These are phyloP conservation scores for Brachymystax lenok DNA, from an alignment of 2,797 vertebrate species.

Conservation along the genomic window DNA sequence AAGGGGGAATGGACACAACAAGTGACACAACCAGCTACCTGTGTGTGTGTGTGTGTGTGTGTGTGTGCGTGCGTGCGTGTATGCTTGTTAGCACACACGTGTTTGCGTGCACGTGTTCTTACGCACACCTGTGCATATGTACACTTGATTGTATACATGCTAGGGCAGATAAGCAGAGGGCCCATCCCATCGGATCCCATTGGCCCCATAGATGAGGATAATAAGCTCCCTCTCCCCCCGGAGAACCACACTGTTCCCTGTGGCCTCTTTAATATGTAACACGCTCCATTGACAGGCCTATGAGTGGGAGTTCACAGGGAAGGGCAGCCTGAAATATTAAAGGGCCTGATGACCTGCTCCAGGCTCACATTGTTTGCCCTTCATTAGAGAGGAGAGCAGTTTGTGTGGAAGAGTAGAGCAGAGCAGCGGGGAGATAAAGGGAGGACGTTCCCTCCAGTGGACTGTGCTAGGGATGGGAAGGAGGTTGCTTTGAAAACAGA, in stretches of 20 bases:
- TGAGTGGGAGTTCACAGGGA: slow-evolving; percentile 20
- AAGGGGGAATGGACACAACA: not conserved
- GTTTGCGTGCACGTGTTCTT: not conserved
- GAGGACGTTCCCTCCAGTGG: not conserved
- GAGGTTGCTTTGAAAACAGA: slow-evolving; percentile 2
- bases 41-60: not conserved
- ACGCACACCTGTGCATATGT: not conserved
- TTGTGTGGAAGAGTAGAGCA: slow-evolving; percentile 24
- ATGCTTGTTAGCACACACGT: not conserved
- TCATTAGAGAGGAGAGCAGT: slow-evolving; percentile 22
- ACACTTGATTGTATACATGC: not conserved
- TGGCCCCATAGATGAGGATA: not conserved
- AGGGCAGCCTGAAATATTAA: slow-evolving; percentile 57
- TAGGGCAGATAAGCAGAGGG: not conserved
- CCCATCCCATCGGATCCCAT: not conserved
- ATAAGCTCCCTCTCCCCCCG: not conserved
- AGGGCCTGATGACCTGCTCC: slow-evolving; percentile 8
- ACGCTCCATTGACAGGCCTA: slow-evolving; percentile 12
- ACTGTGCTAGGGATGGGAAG: slow-evolving; percentile 8
- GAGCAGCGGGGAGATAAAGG: slow-evolving; percentile 19
- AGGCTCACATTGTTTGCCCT: slow-evolving; percentile 35
- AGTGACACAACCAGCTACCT: not conserved
- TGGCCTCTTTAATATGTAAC: slow-evolving; percentile 14
- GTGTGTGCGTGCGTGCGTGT: not conserved
- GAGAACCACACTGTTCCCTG: not conserved